Conservation (phyloP, 2,888 invertebrate genomes). For the Plagodis pulveraria region DNA sequence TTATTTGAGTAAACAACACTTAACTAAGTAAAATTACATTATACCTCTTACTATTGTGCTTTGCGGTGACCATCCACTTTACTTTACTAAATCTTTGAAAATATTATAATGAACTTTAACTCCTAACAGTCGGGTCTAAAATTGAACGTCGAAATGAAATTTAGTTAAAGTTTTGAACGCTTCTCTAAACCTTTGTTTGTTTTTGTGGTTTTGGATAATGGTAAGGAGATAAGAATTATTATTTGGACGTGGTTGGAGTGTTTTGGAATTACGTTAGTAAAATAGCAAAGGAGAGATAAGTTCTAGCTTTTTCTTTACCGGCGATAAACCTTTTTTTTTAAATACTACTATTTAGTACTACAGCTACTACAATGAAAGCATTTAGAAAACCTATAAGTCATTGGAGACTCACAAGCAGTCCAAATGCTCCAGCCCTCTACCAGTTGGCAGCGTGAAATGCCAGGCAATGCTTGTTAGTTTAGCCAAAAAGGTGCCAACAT, state of each 20-base stretch:
- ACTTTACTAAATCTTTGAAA: not conserved
- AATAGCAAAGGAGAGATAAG: too few species aligned
- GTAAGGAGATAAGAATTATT: constrained; percentile 11
- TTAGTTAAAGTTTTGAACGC: constrained; percentile 5
- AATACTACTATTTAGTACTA: too few species aligned
- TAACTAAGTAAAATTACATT: constrained; percentile 15
- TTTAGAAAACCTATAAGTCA: too few species aligned
- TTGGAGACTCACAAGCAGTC: too few species aligned
- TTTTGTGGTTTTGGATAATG: constrained; percentile 18
- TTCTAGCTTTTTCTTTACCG: too few species aligned
- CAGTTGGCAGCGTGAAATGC: too few species aligned
- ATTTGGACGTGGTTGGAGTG: constrained; percentile 11
- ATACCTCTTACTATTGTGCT: constrained; percentile 2
- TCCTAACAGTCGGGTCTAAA: constrained; percentile 2
- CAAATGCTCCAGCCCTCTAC: too few species aligned
- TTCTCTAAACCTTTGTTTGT: constrained; percentile 15
- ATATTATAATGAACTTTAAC: not conserved
- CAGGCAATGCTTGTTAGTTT: too few species aligned
- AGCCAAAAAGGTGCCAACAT: too few species aligned
- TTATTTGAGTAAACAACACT: constrained; percentile 1
- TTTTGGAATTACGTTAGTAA: not conserved
- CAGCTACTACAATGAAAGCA: too few species aligned
- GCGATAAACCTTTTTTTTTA: too few species aligned
- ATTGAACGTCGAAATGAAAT: constrained; percentile 3
- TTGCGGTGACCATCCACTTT: constrained; percentile 11